Conservation (phyloP, 2,888 invertebrate species). For the Rhagonycha fulva region DNA sequence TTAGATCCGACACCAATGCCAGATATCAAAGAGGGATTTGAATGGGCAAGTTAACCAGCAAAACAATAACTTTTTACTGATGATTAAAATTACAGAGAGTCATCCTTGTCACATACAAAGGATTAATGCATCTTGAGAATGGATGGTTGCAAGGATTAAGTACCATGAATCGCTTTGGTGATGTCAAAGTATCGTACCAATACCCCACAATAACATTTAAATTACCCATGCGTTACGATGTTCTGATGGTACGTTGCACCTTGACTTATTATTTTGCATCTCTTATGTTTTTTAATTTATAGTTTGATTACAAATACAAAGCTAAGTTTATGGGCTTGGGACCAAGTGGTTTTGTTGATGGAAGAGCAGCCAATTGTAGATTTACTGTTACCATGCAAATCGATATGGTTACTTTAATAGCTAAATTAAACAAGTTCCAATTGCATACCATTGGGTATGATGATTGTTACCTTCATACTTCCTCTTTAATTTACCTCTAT, state of each 20-base stretch:
- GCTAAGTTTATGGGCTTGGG: constrained; percentile 60
- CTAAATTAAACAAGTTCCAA: neutral
- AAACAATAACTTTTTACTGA: neutral
- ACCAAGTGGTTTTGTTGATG: constrained; percentile 58
- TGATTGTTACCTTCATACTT: neutral
- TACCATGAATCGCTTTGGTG: constrained; percentile 56
- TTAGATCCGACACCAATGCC: neutral
- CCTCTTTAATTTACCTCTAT: neutral
- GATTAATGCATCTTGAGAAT: constrained; percentile 57
- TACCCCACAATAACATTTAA: constrained; percentile 4
- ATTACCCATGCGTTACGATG: constrained; percentile 23
- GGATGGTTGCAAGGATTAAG: constrained; percentile 58
- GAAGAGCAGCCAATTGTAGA: constrained; percentile 24
- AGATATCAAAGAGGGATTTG: constrained; percentile 1
- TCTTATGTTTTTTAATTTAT: constrained; percentile 34
- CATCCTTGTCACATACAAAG: constrained; percentile 58
- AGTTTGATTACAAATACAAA: constrained; percentile 60
- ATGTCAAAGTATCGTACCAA: constrained; percentile 48
- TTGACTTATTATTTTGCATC: neutral
- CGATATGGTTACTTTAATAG: neutral
- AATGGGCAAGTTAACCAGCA: neutral
- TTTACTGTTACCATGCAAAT: neutral
- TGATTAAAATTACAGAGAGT: constrained; percentile 39
- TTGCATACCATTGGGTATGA: neutral
- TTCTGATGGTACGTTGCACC: constrained; percentile 29